Base-by-base conservation (phyloP, 2,797 vertebrate species). In the Microctenopoma lineatum region DNA sequence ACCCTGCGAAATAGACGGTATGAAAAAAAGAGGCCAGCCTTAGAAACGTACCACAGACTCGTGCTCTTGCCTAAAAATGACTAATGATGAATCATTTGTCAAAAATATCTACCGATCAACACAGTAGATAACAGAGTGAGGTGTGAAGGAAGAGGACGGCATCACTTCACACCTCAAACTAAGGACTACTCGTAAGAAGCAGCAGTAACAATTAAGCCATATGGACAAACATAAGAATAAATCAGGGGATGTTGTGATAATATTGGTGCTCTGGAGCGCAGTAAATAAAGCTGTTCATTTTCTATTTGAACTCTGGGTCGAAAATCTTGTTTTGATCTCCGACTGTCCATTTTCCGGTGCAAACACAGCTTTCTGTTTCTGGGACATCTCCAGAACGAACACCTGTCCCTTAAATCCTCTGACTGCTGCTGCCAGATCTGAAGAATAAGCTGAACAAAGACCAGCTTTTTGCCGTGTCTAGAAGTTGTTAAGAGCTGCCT, bases 341-440 rank as follows among this genome's bases (percentile, higher is more conserved):
- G 18, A 25, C 15, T 15, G 8, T 1, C 53, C 18, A 16, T 64
- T 80, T 62, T 59, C 16, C 47, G 38, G 18, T 1, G 15, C 47
- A 69, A 56, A 74, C 70, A 61, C 18, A 46, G 51, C 75, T 77
- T 75, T 42, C 13, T 39, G 14, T 63, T 69, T 5, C 38, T 51
- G 9, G 64, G 14, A 29, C 26, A 34, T 18, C 21, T 27, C 13
- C 8, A n/a, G 29, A 62, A 42, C 2, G 32, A 51, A 38, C 47
- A 13, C 48, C 15, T 66, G 42, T 66, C 59, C 57, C 15, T 21
- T 11, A 3, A 2, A 48, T 70, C 45, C 42, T 75, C 39, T 48
- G 13, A 39, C 27, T 34, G 4, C 4, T 4, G 11, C 5, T 2
- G 39, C n/a, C 7, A 12, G 21, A 25, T 7, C 14, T 21, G 7